Evolutionary conservation across 2,888 invertebrate species (phyloP), one percentile per base, ranked within the genome.

Genomic region (Chloroclysta siterata): DNA sequence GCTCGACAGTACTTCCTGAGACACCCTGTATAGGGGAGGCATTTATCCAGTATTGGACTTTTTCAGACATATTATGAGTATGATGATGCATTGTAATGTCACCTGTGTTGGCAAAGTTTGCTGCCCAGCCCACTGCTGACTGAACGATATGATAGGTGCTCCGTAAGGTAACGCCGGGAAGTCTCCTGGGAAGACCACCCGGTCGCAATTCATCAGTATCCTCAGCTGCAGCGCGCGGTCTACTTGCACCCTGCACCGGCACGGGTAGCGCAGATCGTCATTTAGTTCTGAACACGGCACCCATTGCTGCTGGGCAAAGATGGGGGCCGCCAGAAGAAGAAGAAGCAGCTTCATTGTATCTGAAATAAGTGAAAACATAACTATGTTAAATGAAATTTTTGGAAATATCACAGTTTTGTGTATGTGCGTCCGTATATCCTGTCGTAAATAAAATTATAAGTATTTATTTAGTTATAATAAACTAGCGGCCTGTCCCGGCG

Each of bases 191-290:
- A 98, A 97, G 33, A 97, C 96, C 28, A 97, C 95, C 8, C 95
- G 89, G 89, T 98, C 97, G 83, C 98, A 98, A 85, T 98, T 95
- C 94, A 97, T 95, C 73, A 94, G 91, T 71, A 97, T 95, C 60
- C 90, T 80, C 6, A 93, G 75, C 72, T 91, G 90, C 11, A 91
- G 76, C 0, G 89, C 83, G 17, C 89, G 76, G 78, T 94, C 94
- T 65, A 94, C 94, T 62, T 88, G 85, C 51, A 93, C 90, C 22
- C 87, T 82, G 58, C 93, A 93, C 44, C 94, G 92, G 89, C 97
- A 97, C 0, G 97, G 97, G 77, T 97, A 94, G 53, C 96, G 94
- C 41, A 97, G 93, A 70, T 96, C 95, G 69, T 95, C 94, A 79
- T 96, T 96, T 59, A 97, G 87, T 83, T 97, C 97, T 17, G 95